Evolutionary conservation across 2,797 vertebrate genomes (phyloP).

Genomic region (Alca torda): DNA sequence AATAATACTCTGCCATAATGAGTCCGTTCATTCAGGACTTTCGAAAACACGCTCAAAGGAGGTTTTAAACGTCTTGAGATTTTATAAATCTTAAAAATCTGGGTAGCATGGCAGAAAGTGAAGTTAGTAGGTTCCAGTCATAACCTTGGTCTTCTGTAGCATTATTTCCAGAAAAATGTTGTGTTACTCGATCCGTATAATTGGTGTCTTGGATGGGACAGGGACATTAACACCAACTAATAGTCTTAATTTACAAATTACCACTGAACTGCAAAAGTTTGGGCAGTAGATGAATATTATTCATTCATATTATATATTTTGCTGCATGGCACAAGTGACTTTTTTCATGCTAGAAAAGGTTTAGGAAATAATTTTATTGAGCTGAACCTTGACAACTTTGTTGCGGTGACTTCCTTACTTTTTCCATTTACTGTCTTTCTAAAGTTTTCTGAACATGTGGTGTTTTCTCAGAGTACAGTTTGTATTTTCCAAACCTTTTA

Average conservation of each 20-base stretch:
- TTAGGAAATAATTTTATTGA: neutral
- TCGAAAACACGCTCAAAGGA: neutral
- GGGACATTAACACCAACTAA: neutral
- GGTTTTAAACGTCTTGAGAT: neutral
- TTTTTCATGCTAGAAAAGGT: neutral
- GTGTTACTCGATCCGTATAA: neutral
- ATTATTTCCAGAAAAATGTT: neutral
- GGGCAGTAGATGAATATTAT: neutral
- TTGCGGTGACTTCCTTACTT: neutral
- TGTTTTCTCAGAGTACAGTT: neutral
- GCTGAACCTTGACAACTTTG: neutral
- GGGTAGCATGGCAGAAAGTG: neutral
- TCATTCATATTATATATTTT: neutral
- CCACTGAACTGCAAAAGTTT: neutral
- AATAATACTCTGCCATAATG: neutral
- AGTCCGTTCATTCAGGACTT: neutral
- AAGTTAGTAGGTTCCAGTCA: neutral
- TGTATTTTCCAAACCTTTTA: constrained; percentile 39
- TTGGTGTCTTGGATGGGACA: neutral
- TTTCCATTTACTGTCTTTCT: neutral
- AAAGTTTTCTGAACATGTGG: neutral
- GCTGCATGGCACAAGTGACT: accelerated
- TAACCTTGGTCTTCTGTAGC: neutral
- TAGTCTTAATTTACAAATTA: neutral
- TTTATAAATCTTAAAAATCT: neutral